These are phyloP conservation scores for Myiopsitta monachus DNA, from an alignment of 2,113 vertebrate genomes.

Conservation along the genomic window DNA sequence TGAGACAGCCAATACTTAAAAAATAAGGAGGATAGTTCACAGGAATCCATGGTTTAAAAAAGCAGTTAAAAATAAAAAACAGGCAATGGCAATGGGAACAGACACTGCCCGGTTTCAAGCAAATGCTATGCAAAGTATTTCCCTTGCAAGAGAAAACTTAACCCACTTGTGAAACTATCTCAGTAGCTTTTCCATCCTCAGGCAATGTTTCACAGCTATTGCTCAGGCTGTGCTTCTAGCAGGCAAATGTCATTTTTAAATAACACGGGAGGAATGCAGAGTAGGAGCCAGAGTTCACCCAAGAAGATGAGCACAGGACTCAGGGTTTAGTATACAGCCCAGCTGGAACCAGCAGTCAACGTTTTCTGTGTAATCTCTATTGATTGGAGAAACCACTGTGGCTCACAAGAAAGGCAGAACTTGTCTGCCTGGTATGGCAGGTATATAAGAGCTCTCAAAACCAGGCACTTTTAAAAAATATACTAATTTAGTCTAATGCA, in stretches of 20 bases:
- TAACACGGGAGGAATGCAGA: not conserved
- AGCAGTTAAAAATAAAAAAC: not conserved
- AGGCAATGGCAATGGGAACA: not conserved
- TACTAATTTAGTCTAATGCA: not conserved
- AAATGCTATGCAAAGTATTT: slow-evolving; percentile 23
- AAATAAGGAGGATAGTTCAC: not conserved
- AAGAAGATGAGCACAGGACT: not conserved
- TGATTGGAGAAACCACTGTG: not conserved
- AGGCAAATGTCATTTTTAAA: slow-evolving; percentile 34
- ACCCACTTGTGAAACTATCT: slow-evolving; percentile 16
- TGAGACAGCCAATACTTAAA: not conserved
- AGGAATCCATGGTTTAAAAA: not conserved
- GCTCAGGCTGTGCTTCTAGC: not conserved
- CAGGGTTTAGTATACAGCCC: not conserved
- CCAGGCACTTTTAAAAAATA: not conserved
- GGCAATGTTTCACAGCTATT: slow-evolving; percentile 41
- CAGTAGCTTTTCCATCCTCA: slow-evolving; percentile 24
- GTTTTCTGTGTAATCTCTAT: not conserved
- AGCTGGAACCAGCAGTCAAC: not conserved
- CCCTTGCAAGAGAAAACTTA: slow-evolving; percentile 18
- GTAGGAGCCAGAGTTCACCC: slow-evolving; percentile 22
- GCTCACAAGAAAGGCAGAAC: not conserved
- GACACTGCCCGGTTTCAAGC: not conserved
- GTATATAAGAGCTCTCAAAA: slow-evolving; percentile 14
- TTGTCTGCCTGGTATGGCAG: not conserved